Conservation (phyloP, 2,888 invertebrate species). For the Melipona beecheii region DNA sequence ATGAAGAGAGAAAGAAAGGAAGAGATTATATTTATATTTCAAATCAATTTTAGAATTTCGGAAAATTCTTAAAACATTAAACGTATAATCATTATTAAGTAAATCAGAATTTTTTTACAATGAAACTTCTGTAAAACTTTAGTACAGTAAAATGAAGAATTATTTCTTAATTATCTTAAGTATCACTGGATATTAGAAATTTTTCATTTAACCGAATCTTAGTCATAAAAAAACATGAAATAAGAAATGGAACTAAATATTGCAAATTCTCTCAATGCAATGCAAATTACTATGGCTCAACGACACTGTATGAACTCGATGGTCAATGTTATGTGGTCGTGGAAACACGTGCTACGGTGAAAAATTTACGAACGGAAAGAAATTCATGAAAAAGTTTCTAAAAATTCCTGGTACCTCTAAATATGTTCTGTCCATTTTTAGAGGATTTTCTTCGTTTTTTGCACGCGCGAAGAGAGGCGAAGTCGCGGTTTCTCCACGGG, state of each 20-base stretch:
- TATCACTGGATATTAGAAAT: too few relatives aligned
- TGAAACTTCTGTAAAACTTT: not conserved
- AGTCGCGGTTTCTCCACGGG: slow-evolving; percentile 33
- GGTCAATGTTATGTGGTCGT: too few relatives aligned
- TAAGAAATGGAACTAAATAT: too few relatives aligned
- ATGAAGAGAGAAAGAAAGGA: not conserved
- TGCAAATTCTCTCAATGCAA: too few relatives aligned
- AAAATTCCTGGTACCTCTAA: not conserved
- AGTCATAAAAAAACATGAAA: too few relatives aligned
- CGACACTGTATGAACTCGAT: too few relatives aligned
- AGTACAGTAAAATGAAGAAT: not conserved
- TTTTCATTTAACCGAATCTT: too few relatives aligned
- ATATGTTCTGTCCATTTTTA: slow-evolving; percentile 20
- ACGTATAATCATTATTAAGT: not conserved
- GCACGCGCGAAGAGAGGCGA: slow-evolving; percentile 9
- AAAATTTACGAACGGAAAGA: not conserved
- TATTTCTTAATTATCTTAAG: too few relatives aligned
- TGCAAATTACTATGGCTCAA: too few relatives aligned
- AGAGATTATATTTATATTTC: not conserved
- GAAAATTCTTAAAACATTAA: not conserved
- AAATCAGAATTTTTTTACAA: not conserved
- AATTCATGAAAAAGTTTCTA: not conserved
- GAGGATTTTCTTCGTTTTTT: slow-evolving; percentile 18
- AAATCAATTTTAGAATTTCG: not conserved
- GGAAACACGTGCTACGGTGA: not conserved